These are phyloP conservation scores for Rhinopithecus roxellana DNA, from an alignment of 2,113 vertebrate genomes.

Conservation along the genomic window DNA sequence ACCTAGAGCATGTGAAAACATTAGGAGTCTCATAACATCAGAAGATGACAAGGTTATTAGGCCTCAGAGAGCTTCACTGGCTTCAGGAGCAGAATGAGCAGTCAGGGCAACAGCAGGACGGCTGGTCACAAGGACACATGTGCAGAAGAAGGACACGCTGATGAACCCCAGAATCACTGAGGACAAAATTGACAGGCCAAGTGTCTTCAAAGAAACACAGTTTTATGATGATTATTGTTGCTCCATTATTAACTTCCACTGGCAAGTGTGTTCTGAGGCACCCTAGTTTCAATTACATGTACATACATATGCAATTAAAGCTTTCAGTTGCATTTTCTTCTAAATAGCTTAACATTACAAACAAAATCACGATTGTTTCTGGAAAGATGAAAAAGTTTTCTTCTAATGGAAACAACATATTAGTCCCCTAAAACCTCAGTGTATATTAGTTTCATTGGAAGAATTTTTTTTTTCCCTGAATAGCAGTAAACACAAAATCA, in stretches of 20 bases:
- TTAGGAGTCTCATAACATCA: too few relatives aligned
- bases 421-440: not conserved
- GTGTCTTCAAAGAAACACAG: not conserved
- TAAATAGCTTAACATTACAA: not conserved
- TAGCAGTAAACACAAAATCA: slow-evolving; percentile 17
- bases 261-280: not conserved
- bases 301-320: not conserved
- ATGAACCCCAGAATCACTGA: not conserved
- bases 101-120: not conserved
- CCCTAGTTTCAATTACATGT: not conserved
- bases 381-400: not conserved
- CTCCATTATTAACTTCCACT: not conserved
- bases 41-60: not conserved
- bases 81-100: not conserved
- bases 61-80: too few relatives aligned
- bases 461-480: not conserved
- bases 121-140: not conserved
- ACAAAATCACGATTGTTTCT: not conserved
- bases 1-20: not conserved
- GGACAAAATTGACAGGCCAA: not conserved
- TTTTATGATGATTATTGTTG: not conserved
- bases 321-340: not conserved
- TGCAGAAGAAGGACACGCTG: not conserved
- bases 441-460: not conserved
- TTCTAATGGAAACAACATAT: not conserved